A percentile compares a stretch with the other conserved stretches of the same genome.
These are phyloP conservation scores for Pocillopora verrucosa DNA, from an alignment of 64 coral and sea anemone genomes.

Conservation along the genomic window DNA sequence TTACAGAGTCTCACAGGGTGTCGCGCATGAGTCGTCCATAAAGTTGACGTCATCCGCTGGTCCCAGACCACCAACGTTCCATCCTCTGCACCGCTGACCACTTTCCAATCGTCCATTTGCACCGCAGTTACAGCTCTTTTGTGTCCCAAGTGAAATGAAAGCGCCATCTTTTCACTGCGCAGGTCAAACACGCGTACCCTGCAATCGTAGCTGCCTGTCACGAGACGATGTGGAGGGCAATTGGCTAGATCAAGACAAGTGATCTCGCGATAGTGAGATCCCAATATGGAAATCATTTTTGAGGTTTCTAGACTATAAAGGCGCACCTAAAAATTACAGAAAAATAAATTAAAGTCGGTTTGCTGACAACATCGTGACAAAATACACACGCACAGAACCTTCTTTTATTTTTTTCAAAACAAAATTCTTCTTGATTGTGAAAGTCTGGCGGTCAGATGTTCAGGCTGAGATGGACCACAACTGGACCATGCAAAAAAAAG, in stretches of 20 bases:
- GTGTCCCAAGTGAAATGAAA: slow-evolving; percentile 61
- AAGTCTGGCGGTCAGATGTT: too few species aligned
- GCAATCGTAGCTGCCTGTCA: slow-evolving; percentile 89
- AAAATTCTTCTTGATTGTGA: too few species aligned
- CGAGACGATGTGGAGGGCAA: slow-evolving; percentile 42
- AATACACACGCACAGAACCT: too few species aligned
- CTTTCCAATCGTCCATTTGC: slow-evolving; percentile 89
- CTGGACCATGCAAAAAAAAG: too few species aligned
- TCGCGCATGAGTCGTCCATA: slow-evolving; percentile 81
- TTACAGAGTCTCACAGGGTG: slow-evolving; percentile 83
- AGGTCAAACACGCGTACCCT: slow-evolving; percentile 88
- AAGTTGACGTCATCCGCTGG: slow-evolving; percentile 59
- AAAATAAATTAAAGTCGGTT: background rate
- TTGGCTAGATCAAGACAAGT: slow-evolving; percentile 77
- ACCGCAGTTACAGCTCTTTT: slow-evolving; percentile 67
- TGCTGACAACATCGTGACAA: too few species aligned
- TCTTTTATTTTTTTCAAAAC: too few species aligned
- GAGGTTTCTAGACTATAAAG: slow-evolving; percentile 63
- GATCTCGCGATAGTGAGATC: slow-evolving; percentile 85
- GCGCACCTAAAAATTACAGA: slow-evolving; percentile 49
- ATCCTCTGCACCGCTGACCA: slow-evolving; percentile 86
- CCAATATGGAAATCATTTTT: slow-evolving; percentile 56
- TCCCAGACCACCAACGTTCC: slow-evolving; percentile 90
- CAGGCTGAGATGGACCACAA: too few species aligned
- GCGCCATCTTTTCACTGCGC: slow-evolving; percentile 54